Percentiles rank a stretch among this genome's conserved stretches.
Conservation (phyloP, 1,140 invertebrate species). For the Diabrotica undecimpunctata region DNA sequence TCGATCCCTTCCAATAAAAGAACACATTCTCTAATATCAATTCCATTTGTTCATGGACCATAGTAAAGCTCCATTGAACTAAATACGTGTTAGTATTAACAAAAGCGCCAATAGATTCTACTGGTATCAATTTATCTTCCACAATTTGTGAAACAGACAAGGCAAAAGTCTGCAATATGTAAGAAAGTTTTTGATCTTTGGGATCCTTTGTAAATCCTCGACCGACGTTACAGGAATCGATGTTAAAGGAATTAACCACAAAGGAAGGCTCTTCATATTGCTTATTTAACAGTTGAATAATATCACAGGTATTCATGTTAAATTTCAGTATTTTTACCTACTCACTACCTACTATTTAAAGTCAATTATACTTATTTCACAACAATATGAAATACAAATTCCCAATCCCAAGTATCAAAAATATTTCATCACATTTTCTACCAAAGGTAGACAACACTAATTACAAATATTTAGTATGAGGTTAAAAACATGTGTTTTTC, state of each 20-base stretch:
- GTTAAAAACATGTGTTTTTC: too few species aligned
- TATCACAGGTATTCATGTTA: neutral
- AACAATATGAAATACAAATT: too few species aligned
- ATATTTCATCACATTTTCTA: too few species aligned
- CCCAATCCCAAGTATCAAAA: too few species aligned
- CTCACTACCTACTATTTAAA: neutral
- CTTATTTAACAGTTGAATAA: neutral
- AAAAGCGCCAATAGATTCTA: conserved; percentile 21
- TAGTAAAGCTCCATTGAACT: conserved; percentile 29
- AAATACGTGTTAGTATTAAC: conserved; percentile 27
- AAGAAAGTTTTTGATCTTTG: conserved; percentile 6
- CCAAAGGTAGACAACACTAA: too few species aligned
- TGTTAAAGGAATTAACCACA: conserved; percentile 14
- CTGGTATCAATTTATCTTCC: conserved; percentile 17
- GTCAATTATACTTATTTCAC: too few species aligned
- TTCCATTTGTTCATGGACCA: conserved; percentile 18
- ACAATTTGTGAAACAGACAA: conserved; percentile 28
- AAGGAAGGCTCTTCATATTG: neutral
- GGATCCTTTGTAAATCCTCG: conserved; percentile 4
- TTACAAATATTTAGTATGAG: too few species aligned
- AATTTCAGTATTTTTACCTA: neutral
- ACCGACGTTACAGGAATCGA: conserved; percentile 19
- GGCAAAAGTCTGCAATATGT: conserved; percentile 22
- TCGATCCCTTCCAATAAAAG: conserved; percentile 31
- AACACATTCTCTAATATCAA: conserved; percentile 20